Evolutionary conservation across 2,888 invertebrate species (phyloP), one percentile per base, ranked within the genome.

Genomic region (Myopa tessellatipennis): DNA sequence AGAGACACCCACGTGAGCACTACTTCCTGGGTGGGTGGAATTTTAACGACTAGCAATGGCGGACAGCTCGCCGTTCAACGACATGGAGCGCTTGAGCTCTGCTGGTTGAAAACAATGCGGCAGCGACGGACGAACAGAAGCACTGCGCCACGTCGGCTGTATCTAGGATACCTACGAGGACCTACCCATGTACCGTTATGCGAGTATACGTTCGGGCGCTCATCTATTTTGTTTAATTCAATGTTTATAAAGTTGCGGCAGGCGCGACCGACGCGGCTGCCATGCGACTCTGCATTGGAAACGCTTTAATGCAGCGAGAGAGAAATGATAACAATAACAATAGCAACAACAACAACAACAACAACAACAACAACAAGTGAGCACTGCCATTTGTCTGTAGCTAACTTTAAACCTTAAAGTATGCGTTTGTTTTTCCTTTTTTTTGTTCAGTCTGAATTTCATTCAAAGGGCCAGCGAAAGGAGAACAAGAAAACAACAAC

Each of bases 151-250:
- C n/a, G 55, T 55, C 55, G 55, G 16, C 3, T 55, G 5, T 12
- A 55, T 55, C 14, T 16, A 55, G 26, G 14, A 55, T n/a, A 55
- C 10, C 16, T 55, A n/a, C n/a, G 55, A n/a, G 55, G 5, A n/a
- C n/a, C 5, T 55, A 55, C 5, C 16, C 55, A 55, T 55, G 55
- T 55, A n/a, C 5, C 14, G 26, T 26, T 26, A 26, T 55, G 16
- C 55, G n/a, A 10, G 65, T 8, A 65, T 65, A 65, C 65, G 8
- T 36, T 65, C 12, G 36, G 38, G 38, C 38, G 14, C 36, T 14
- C 65, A 65, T 34, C 16, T 26, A 36, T 26, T 61, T 61, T 55
- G 55, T 55, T 61, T 61, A 18, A 65, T 65, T 65, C 34, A 65
- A 65, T 65, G 8, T 65, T 34, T 65, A 26, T 34, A 4, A 65